Evolutionary conservation across 2,113 vertebrate species (phyloP).

Genomic region (Sardina pilchardus): DNA sequence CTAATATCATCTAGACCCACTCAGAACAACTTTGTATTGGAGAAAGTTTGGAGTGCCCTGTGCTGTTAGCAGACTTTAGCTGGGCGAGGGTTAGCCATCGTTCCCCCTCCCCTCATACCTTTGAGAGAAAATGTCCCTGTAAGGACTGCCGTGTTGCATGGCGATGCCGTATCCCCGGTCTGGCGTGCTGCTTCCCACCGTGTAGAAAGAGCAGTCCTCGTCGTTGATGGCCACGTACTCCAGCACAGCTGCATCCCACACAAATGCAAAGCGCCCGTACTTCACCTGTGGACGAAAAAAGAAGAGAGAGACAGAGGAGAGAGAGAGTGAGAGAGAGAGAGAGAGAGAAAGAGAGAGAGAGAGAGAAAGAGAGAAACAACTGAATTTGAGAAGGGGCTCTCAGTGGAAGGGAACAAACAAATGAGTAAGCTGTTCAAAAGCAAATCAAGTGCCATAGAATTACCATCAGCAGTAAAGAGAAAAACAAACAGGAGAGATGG

Average conservation of each 20-base stretch:
- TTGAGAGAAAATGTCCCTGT: slow-evolving; percentile 95
- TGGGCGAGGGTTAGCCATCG: neutral
- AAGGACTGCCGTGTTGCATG: slow-evolving; percentile 95
- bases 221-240: slow-evolving; percentile 96
- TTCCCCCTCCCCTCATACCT: slow-evolving; percentile 77
- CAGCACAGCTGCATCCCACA: slow-evolving; percentile 95
- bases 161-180: slow-evolving; percentile 96
- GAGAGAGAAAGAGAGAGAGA: slow-evolving; percentile 13
- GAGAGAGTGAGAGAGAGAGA: slow-evolving; percentile 18
- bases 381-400: neutral
- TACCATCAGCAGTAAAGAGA: neutral
- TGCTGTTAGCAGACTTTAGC: no score
- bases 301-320: neutral
- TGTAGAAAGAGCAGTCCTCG: slow-evolving; percentile 94
- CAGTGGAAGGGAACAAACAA: neutral
- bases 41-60: no score
- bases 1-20: no score
- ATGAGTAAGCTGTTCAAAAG: slow-evolving; percentile 4
- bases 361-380: neutral
- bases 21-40: no score
- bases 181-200: slow-evolving; percentile 81
- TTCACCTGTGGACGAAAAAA: slow-evolving; percentile 80
- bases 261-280: slow-evolving; percentile 91
- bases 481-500: neutral
- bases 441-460: slow-evolving; percentile 4